Percentiles rank a stretch among this genome's conserved stretches.
phyloP scores from a whole-genome alignment of 2,888 invertebrate species.

The Cremastinae sp. region DNA sequence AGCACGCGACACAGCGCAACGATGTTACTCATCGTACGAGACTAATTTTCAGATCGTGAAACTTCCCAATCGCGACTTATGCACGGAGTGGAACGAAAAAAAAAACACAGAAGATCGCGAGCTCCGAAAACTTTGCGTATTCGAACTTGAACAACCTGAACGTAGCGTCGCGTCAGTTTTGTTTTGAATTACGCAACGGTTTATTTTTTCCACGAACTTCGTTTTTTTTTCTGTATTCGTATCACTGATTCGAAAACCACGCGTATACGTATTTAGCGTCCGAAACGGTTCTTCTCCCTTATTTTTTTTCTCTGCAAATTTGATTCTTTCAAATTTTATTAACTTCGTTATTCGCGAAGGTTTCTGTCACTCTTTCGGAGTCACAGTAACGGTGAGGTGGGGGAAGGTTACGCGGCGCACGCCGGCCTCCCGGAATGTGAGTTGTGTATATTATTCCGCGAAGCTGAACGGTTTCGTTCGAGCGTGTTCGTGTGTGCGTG shows the following conservation, averaged over 20 bases:
- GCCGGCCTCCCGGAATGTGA: slow-evolving; percentile 21
- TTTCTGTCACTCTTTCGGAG: too few species aligned
- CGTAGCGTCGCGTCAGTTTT: not conserved
- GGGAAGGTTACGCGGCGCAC: slow-evolving; percentile 24
- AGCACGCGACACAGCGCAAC: slow-evolving; percentile 50
- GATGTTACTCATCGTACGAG: slow-evolving; percentile 59
- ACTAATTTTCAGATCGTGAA: slow-evolving; percentile 6
- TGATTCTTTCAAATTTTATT: too few species aligned
- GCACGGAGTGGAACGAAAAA: not conserved
- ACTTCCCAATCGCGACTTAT: not conserved
- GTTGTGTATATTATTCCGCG: slow-evolving; percentile 23
- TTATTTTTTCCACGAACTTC: not conserved
- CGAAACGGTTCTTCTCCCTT: too few species aligned
- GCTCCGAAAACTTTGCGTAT: not conserved
- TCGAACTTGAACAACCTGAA: not conserved
- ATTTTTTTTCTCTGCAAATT: too few species aligned
- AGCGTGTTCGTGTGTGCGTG: not conserved
- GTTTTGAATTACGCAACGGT: not conserved
- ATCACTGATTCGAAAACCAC: not conserved
- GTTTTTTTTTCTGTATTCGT: not conserved
- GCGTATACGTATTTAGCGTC: not conserved
- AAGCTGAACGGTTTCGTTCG: slow-evolving; percentile 12
- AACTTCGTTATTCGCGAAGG: too few species aligned
- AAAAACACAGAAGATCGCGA: not conserved
- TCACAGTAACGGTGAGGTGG: not conserved